These are phyloP conservation scores for Paramormyrops hopkinsi DNA, from an alignment of 2,797 vertebrate species.

Conservation along the genomic window DNA sequence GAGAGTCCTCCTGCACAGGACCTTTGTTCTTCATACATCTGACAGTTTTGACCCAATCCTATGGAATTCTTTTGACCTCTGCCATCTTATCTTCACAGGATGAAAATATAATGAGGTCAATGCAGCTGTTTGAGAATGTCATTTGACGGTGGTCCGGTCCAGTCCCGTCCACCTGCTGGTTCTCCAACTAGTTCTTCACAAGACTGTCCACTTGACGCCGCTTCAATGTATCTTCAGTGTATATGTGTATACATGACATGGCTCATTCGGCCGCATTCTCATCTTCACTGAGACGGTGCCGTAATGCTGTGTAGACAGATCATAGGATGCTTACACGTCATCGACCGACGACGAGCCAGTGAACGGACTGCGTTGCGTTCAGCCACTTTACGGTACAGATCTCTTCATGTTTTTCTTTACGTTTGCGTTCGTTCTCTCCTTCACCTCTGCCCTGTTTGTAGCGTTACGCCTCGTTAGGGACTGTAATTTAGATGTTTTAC, in stretches of 20 bases:
- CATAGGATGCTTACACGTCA: too few relatives aligned
- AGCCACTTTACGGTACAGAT: neutral
- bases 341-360: neutral
- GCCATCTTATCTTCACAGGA: constrained; percentile 65
- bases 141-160: constrained; percentile 67
- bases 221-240: neutral
- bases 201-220: neutral
- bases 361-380: neutral
- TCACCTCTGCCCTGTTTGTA: neutral
- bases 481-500: neutral
- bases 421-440: neutral
- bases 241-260: neutral
- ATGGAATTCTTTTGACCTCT: neutral
- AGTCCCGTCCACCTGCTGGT: neutral
- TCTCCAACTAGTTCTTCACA: neutral
- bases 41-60: neutral
- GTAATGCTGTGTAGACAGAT: neutral
- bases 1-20: neutral
- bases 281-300: neutral
- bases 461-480: neutral
- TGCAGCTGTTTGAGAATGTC: constrained; percentile 97
- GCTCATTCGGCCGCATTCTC: neutral
- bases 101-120: constrained; percentile 97
- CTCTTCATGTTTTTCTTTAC: neutral
- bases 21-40: constrained; percentile 18